phyloP scores from a whole-genome alignment of 2,888 invertebrate genomes.

The Monoplex corrugatus region DNA sequence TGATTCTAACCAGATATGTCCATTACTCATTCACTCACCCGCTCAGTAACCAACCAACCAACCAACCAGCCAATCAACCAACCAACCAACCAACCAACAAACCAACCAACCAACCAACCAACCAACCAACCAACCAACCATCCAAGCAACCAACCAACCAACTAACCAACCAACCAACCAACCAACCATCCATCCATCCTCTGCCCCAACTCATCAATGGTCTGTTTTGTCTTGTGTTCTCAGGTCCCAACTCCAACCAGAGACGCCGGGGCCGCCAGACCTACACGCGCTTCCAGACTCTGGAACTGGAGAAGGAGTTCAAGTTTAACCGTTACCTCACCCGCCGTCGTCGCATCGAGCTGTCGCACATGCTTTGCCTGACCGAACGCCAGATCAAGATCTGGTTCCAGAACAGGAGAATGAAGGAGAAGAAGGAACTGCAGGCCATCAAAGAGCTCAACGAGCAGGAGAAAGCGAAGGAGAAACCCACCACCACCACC shows the following conservation, averaged over 20 bases:
- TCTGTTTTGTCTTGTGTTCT: constrained; percentile 49
- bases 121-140: not conserved
- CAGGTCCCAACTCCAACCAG: constrained; percentile 97
- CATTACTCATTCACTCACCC: too few species aligned
- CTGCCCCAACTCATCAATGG: not conserved
- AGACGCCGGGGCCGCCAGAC: constrained; percentile 98
- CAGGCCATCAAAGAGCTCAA: constrained; percentile 99
- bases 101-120: not conserved
- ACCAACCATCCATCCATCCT: not conserved
- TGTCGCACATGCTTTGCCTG: constrained; percentile 97
- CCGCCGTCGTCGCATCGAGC: constrained; percentile 97
- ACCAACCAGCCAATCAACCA: too few species aligned
- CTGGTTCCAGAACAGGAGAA: constrained; percentile 94
- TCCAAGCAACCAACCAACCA: too few species aligned
- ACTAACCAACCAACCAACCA: not conserved
- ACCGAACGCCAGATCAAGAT: constrained; percentile 93
- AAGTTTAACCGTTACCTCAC: constrained; percentile 99
- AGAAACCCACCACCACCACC: not conserved
- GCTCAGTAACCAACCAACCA: too few species aligned
- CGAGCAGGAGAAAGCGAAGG: constrained; percentile 35
- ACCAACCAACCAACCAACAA: too few species aligned
- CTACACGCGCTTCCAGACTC: constrained; percentile 97
- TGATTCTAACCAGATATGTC: too few species aligned
- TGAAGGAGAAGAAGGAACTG: constrained; percentile 99
- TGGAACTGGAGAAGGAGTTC: constrained; percentile 98